A percentile compares a stretch with the other conserved stretches of the same genome.
These are phyloP conservation scores for Anorthoa munda DNA, from an alignment of 2,888 invertebrate species.

Conservation along the genomic window DNA sequence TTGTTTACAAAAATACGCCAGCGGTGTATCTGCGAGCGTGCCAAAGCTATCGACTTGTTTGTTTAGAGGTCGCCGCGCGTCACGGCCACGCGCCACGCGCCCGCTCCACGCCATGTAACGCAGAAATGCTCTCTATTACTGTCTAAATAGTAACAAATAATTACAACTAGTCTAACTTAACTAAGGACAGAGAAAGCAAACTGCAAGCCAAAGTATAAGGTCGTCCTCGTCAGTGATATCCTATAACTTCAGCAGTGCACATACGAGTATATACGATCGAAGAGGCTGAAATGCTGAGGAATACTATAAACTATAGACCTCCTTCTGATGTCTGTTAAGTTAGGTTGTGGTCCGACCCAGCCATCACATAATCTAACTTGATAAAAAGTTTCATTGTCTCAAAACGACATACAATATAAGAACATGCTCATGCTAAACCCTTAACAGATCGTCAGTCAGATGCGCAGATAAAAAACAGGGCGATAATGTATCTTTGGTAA, in stretches of 20 bases:
- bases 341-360: neutral
- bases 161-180: neutral
- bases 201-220: neutral
- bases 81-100: conserved; percentile 49
- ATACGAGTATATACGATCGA: too few relatives aligned
- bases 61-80: conserved; percentile 39
- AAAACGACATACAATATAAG: too few relatives aligned
- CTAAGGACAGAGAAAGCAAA: neutral
- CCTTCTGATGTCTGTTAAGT: neutral
- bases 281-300: neutral
- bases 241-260: neutral
- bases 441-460: neutral
- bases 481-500: neutral
- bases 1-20: conserved; percentile 63
- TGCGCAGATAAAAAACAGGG: neutral
- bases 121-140: conserved; percentile 16
- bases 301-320: neutral
- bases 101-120: conserved; percentile 41
- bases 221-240: neutral
- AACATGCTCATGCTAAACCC: too few relatives aligned
- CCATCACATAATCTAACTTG: neutral
- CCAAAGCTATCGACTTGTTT: conserved; percentile 58
- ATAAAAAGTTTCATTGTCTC: too few relatives aligned
- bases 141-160: conserved; percentile 24
- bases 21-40: conserved; percentile 47